Evolutionary conservation across 2,113 vertebrate species (phyloP), one percentile per base, ranked within the genome.

Genomic region (Notiomystis cincta): DNA sequence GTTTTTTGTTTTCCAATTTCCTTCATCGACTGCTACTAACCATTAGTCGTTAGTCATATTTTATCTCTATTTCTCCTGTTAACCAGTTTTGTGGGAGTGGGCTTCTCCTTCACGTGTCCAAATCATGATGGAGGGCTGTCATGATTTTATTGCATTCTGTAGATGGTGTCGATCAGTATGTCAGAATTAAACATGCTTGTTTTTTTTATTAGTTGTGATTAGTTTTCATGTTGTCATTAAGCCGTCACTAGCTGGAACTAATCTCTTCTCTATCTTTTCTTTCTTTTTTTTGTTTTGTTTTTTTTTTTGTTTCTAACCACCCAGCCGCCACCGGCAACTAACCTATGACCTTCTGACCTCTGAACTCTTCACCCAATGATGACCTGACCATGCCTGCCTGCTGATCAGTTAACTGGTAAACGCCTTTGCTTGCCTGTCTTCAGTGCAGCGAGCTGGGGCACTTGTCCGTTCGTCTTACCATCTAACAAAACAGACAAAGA

Each of bases 331-430:
- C 99, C 98, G 99, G 99, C 99, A 99, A 99, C 99, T 99, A 99
- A 99, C 99, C 99, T 99, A 99, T 99, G 99, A 99, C 99, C 99
- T 99, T 99, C 99, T 99, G 99, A 99, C 98, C 99, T 99, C 99
- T 99, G 98, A 99, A 98, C 98, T 99, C 98, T 98, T 99, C 99
- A 99, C 99, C 99, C 99, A 99, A 99, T 99, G 99, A 99, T 99
- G 99, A 99, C 99, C 99, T 99, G 98, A 99, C 99, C 99, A 99
- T 99, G 98, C 99, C 99, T 98, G 98, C 99, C 99, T 98, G 99
- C 99, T 99, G 99, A 99, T 99, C 98, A 98, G 99, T 98, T 99
- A 99, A 99, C 99, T 99, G 99, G 99, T 99, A 98, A 98, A 98
- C 98, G 98, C 98, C 99, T 99, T 98, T 98, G 98, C 98, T 99